phyloP scores from a whole-genome alignment of 2,113 vertebrate genomes.

The Peromyscus californicus region DNA sequence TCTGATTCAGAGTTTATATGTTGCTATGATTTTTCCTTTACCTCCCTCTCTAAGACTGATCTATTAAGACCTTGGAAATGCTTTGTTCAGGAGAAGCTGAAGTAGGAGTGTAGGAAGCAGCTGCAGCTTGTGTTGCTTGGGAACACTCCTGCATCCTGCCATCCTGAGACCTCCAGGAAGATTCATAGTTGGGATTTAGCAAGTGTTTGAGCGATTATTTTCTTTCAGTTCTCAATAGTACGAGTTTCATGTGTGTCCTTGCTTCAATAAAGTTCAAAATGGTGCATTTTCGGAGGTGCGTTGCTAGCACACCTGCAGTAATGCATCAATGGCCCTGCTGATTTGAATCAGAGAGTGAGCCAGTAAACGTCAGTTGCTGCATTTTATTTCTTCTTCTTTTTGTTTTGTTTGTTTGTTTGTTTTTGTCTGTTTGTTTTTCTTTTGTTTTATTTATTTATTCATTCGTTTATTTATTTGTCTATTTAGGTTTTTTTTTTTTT shows the following conservation, averaged over 20 bases:
- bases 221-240: slow-evolving; percentile 81
- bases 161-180: slow-evolving; percentile 81
- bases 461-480: too few relatives aligned
- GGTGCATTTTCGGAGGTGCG: slow-evolving; percentile 81
- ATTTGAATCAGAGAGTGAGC: slow-evolving; percentile 83
- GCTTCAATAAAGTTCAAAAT: slow-evolving; percentile 86
- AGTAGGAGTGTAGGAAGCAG: slow-evolving; percentile 86
- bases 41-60: slow-evolving; percentile 87
- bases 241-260: slow-evolving; percentile 77
- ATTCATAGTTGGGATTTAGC: slow-evolving; percentile 87
- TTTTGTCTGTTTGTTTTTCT: neutral
- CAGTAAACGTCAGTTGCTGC: slow-evolving; percentile 81
- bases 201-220: slow-evolving; percentile 87
- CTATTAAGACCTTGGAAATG: slow-evolving; percentile 86
- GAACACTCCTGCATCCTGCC: slow-evolving; percentile 83
- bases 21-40: slow-evolving; percentile 85
- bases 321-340: slow-evolving; percentile 69
- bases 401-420: neutral
- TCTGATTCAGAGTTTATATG: slow-evolving; percentile 81
- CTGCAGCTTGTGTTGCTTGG: slow-evolving; percentile 85
- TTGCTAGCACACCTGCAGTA: slow-evolving; percentile 74
- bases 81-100: slow-evolving; percentile 87
- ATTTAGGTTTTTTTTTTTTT: neutral
- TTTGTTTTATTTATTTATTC: neutral
- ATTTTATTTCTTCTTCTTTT: neutral